Evolutionary conservation across 2,113 vertebrate species (phyloP).

Genomic region (Toxotes jaculatrix): DNA sequence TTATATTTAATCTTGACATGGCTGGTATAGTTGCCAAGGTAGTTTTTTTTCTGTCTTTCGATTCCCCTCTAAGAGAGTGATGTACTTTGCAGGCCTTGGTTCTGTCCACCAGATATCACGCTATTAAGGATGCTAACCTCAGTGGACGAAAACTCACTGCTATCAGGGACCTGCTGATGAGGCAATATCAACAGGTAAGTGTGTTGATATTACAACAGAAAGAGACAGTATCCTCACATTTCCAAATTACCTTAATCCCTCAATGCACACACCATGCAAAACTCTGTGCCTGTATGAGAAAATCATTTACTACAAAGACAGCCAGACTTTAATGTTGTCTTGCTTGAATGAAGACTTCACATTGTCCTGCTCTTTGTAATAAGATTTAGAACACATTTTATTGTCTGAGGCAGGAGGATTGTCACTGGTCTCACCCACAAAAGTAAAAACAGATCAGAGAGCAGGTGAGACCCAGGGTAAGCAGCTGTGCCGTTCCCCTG

Average conservation of each 20-base stretch:
- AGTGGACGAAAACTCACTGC: constrained; percentile 88
- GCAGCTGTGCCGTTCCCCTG: too few species aligned
- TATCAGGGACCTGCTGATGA: constrained; percentile 91
- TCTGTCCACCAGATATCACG: constrained; percentile 83
- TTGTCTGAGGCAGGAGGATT: too few species aligned
- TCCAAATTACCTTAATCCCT: background rate
- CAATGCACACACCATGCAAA: background rate
- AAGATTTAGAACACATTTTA: too few species aligned
- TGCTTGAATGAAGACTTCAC: background rate
- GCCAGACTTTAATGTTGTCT: background rate
- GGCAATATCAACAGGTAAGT: constrained; percentile 87
- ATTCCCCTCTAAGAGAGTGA: constrained; percentile 6
- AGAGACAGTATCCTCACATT: background rate
- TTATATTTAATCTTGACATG: background rate
- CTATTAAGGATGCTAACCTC: constrained; percentile 89
- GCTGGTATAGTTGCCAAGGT: background rate
- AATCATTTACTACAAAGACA: too few species aligned
- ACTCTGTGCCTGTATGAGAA: too few species aligned
- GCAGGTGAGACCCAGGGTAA: too few species aligned
- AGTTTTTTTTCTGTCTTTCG: background rate
- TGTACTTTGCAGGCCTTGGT: constrained; percentile 86
- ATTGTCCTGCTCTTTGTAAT: background rate
- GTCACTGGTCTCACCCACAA: too few species aligned
- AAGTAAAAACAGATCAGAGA: too few species aligned
- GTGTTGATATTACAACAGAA: background rate